Conservation (phyloP, 2,797 vertebrate species). For the Acridotheres tristis region DNA sequence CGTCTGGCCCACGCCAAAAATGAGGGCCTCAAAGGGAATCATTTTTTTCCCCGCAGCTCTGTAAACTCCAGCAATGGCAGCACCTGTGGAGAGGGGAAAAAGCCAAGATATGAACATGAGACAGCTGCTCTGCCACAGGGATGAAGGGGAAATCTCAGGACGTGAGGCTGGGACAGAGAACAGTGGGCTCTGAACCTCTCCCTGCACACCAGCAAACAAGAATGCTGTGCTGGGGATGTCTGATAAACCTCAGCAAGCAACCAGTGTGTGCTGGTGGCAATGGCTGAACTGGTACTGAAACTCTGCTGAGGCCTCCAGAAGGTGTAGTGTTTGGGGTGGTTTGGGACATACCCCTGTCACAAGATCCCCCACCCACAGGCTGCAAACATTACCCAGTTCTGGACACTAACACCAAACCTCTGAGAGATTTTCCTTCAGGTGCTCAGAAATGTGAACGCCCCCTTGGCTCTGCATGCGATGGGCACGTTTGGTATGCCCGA, state of each 20-base stretch:
- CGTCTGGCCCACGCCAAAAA: slow-evolving; percentile 92
- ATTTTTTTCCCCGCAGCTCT: slow-evolving; percentile 94
- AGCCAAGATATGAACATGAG: accelerated
- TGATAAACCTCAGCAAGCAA: not conserved
- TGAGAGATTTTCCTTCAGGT: not conserved
- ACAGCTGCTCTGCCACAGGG: not conserved
- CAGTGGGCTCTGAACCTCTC: not conserved
- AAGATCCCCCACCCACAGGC: too few species aligned
- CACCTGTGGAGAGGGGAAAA: slow-evolving; percentile 77
- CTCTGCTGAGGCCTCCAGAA: not conserved
- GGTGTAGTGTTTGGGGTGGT: accelerated
- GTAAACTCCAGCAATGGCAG: slow-evolving; percentile 95
- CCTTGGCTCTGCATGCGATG: not conserved
- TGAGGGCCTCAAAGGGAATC: slow-evolving; percentile 91
- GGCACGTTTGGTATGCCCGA: too few species aligned
- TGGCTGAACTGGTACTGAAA: accelerated
- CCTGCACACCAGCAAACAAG: not conserved
- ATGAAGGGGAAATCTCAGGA: not conserved
- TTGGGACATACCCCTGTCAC: accelerated
- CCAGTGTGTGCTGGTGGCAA: accelerated
- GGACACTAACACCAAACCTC: not conserved
- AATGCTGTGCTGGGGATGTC: not conserved
- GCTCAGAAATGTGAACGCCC: not conserved
- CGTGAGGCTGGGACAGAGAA: not conserved
- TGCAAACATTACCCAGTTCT: not conserved